Evolutionary conservation across 2,888 invertebrate species (phyloP).

Genomic region (Urechis unicinctus): DNA sequence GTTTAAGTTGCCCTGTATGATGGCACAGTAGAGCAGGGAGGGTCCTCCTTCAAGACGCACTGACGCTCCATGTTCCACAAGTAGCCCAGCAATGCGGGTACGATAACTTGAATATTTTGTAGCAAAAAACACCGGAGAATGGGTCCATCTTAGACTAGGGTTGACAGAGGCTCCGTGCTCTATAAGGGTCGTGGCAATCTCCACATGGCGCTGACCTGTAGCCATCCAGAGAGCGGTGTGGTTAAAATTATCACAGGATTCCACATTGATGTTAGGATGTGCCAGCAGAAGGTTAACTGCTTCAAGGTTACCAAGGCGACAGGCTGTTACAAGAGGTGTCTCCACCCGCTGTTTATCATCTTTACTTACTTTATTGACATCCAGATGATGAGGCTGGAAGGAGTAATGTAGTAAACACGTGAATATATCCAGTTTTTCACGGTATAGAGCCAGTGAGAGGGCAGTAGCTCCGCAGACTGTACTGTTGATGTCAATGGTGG

Average conservation of each 20-base stretch:
- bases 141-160: slow-evolving; percentile 13
- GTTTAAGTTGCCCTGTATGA: slow-evolving; percentile 9
- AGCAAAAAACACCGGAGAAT: slow-evolving; percentile 14
- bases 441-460: slow-evolving; percentile 43
- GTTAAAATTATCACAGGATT: slow-evolving; percentile 28
- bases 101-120: slow-evolving; percentile 9
- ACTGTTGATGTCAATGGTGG: slow-evolving; percentile 33
- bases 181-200: slow-evolving; percentile 13
- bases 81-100: slow-evolving; percentile 10
- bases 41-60: slow-evolving; percentile 2
- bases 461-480: slow-evolving; percentile 45
- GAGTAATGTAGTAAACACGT: slow-evolving; percentile 38
- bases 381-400: slow-evolving; percentile 32
- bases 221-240: slow-evolving; percentile 22
- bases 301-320: slow-evolving; percentile 42
- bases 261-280: slow-evolving; percentile 38
- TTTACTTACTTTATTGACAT: slow-evolving; percentile 43
- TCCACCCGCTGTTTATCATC: slow-evolving; percentile 45
- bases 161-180: slow-evolving; percentile 15
- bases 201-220: slow-evolving; percentile 12
- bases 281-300: slow-evolving; percentile 39
- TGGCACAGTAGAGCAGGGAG: slow-evolving; percentile 12
- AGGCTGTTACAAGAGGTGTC: slow-evolving; percentile 48
- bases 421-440: slow-evolving; percentile 38
- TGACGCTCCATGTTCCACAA: slow-evolving; percentile 9